phyloP scores from a whole-genome alignment of 2,888 invertebrate genomes.

The Eretmocerus hayati region DNA sequence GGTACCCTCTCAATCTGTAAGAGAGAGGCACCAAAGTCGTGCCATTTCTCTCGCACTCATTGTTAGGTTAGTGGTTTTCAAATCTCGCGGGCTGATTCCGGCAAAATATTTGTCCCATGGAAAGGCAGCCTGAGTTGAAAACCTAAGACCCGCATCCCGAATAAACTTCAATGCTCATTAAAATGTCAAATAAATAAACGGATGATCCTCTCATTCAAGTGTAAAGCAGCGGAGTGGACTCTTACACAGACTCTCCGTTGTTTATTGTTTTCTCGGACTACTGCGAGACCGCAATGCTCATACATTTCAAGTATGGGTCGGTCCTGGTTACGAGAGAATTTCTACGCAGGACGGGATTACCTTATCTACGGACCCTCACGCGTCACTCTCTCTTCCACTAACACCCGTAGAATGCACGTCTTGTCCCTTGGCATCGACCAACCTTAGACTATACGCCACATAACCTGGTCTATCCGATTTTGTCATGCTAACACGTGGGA shows the following conservation, averaged over 20 bases:
- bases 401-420: neutral
- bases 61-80: no score
- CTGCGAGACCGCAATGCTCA: neutral
- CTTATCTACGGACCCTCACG: slow-evolving; percentile 38
- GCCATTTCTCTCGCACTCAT: no score
- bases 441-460: neutral
- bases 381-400: neutral
- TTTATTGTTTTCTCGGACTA: slow-evolving; percentile 21
- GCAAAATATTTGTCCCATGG: no score
- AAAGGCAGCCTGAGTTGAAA: no score
- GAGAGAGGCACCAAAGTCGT: no score
- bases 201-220: slow-evolving; percentile 16
- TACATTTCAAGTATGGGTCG: slow-evolving; percentile 1
- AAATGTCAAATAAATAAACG: slow-evolving; percentile 16
- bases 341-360: slow-evolving; percentile 41
- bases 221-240: slow-evolving; percentile 2
- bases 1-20: no score
- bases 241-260: slow-evolving; percentile 7
- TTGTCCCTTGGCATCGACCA: neutral
- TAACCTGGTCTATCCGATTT: no score
- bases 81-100: no score
- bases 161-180: slow-evolving; percentile 9
- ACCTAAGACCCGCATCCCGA: neutral
- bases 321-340: slow-evolving; percentile 24
- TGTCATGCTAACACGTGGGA: no score